Base-by-base conservation (phyloP, 2,797 vertebrate species). In the Synaphobranchus kaupii region DNA sequence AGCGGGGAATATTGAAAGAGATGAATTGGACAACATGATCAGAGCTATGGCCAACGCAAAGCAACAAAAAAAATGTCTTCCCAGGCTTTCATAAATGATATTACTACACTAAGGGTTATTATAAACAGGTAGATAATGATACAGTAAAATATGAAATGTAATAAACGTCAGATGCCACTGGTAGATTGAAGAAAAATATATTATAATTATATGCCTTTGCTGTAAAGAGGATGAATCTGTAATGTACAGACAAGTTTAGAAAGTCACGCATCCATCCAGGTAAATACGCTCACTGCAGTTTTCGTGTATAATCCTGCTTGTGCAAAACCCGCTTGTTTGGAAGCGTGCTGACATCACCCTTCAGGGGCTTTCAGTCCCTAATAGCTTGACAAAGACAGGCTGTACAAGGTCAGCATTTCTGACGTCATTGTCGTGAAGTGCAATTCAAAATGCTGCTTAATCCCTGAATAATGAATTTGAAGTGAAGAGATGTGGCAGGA, bases 381-480 rank as follows among this genome's bases (percentile, higher is more conserved):
- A 78, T 44, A 78, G 39, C 73, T 20, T 78, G 73, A 78, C 39
- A 78, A 78, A 78, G 34, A 78, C 17, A 78, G 17, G 73, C 39
- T 44, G 73, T 44, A 78, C 34, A 44, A 78, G 73, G 34, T 78
- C 73, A 78, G 73, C 73, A 20, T 44, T 78, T 78, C 73, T 15
- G 4, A 39, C 39, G 39, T 39, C 39, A 44, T 78, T 39, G 4
- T 22, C 39, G 13, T 31, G 1, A 47, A 44, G 73, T 44, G 73
- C 73, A 78, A 15, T 47, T 78, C 39, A 39, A 78, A 78, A 78
- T 78, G 31, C 66, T 20, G 39, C 39, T 78, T 78, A 78, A 78
- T 78, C 73, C 73, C 73, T 78, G 73, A 78, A 78, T 44, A 78
- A 78, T 78, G 73, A 78, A 78, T 78, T 78, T 78, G 17, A 78